These are phyloP conservation scores for Petroica traversi DNA, from an alignment of 2,113 vertebrate species.

Conservation along the genomic window DNA sequence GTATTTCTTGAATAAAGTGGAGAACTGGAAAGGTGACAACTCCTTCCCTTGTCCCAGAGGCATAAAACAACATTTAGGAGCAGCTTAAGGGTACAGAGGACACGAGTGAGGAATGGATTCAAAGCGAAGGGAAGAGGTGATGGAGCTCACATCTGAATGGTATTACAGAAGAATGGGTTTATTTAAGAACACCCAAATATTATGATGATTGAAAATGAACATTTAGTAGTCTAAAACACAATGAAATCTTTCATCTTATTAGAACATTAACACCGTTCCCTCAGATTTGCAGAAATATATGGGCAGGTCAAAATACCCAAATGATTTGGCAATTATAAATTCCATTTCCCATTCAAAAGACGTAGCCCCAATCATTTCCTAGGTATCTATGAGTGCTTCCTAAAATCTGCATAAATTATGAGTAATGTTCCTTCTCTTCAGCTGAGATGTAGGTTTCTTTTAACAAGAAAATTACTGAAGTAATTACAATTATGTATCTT, in stretches of 20 bases:
- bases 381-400: constrained; percentile 8
- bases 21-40: not conserved
- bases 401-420: constrained; percentile 43
- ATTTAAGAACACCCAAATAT: not conserved
- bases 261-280: not conserved
- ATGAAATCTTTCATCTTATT: constrained; percentile 6
- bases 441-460: constrained; percentile 10
- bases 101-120: not conserved
- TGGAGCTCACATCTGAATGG: not conserved
- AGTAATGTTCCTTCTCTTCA: constrained; percentile 35
- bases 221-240: not conserved
- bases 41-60: not conserved
- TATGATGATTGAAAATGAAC: not conserved
- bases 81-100: not conserved
- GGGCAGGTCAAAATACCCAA: constrained; percentile 21
- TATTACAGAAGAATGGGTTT: not conserved
- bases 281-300: not conserved
- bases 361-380: not conserved
- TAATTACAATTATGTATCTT: constrained; percentile 57
- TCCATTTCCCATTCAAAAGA: constrained; percentile 48
- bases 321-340: constrained; percentile 27
- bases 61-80: not conserved
- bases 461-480: constrained; percentile 33
- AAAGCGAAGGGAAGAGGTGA: not conserved
- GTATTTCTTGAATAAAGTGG: not conserved